Percentiles rank a stretch among this genome's conserved stretches.
These are phyloP conservation scores for Eurosta solidaginis DNA, from an alignment of 1,140 invertebrate genomes.

Conservation along the genomic window DNA sequence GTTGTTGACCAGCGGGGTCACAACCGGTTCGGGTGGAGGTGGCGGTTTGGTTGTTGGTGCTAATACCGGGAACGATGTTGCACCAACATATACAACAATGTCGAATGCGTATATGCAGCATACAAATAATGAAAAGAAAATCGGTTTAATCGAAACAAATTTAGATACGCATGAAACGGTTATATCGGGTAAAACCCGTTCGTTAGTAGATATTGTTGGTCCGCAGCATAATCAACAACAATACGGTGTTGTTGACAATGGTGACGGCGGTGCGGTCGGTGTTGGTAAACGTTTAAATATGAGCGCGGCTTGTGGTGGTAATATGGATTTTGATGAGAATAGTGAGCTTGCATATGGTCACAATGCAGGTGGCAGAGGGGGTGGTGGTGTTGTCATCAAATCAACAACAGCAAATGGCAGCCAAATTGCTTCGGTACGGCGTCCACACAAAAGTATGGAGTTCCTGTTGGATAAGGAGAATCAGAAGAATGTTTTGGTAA, in stretches of 20 bases:
- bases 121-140: conserved; percentile 38
- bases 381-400: conserved; percentile 36
- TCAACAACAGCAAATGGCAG: conserved; percentile 27
- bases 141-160: conserved; percentile 83
- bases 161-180: conserved; percentile 72
- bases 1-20: not conserved
- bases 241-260: not conserved
- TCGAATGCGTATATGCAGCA: conserved; percentile 44
- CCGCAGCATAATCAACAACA: conserved; percentile 46
- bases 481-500: conserved; percentile 75
- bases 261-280: not conserved
- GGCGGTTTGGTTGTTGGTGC: not conserved
- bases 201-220: conserved; percentile 76
- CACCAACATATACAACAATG: conserved; percentile 14
- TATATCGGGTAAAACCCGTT: conserved; percentile 72
- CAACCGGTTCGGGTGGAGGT: conserved; percentile 10
- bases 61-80: conserved; percentile 42
- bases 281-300: conserved; percentile 46
- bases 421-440: conserved; percentile 56
- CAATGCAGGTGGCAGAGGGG: conserved; percentile 24
- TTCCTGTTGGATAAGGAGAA: conserved; percentile 90
- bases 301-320: conserved; percentile 41
- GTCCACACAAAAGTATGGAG: conserved; percentile 90
- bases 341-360: conserved; percentile 23
- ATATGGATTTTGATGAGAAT: conserved; percentile 28